phyloP scores from a whole-genome alignment of 2,888 invertebrate genomes.

The Tribolium freemani region DNA sequence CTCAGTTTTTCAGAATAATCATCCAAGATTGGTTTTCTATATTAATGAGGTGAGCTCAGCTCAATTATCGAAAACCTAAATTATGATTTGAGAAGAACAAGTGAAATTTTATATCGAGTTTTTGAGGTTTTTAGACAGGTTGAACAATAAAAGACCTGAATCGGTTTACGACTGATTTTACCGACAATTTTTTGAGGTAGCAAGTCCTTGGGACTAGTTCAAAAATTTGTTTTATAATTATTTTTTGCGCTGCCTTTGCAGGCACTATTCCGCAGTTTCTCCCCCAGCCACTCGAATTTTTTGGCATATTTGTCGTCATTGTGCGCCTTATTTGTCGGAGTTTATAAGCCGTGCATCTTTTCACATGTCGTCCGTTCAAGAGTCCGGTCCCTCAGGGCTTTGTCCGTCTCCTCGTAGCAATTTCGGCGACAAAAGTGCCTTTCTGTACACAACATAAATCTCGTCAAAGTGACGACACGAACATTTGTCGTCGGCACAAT shows the following conservation, averaged over 20 bases:
- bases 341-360: constrained; percentile 12
- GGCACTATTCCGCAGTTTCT: neutral
- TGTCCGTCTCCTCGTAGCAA: constrained; percentile 34
- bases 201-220: too few relatives aligned
- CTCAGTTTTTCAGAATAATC: too few relatives aligned
- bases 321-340: constrained; percentile 1
- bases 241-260: neutral
- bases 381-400: constrained; percentile 11
- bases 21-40: too few relatives aligned
- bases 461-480: constrained; percentile 47
- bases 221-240: neutral
- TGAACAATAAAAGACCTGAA: too few relatives aligned
- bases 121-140: too few relatives aligned
- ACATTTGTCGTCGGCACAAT: constrained; percentile 44
- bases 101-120: too few relatives aligned
- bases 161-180: too few relatives aligned
- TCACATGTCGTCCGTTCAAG: constrained; percentile 4
- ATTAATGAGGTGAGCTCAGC: too few relatives aligned
- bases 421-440: constrained; percentile 42
- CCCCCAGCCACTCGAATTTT: neutral
- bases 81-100: too few relatives aligned
- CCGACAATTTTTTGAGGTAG: too few relatives aligned
- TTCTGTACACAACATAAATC: constrained; percentile 44
- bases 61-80: too few relatives aligned
- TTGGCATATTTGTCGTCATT: neutral